Evolutionary conservation across 2,797 vertebrate genomes (phyloP), one percentile per base, ranked within the genome.

Genomic region (Malurus splendens): DNA sequence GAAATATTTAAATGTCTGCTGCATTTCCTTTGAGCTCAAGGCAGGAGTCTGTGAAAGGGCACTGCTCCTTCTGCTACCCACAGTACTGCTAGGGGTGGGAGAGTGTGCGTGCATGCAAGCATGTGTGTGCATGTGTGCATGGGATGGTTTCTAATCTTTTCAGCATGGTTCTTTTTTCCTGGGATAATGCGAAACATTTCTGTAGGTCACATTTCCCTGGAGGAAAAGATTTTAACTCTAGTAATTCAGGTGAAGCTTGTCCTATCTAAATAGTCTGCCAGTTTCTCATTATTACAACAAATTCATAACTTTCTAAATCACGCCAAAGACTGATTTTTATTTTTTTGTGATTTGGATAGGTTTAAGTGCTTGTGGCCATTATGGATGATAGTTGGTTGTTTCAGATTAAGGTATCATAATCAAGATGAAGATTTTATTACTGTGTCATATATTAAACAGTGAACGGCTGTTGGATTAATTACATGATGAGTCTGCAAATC

Each of bases 1-100:
- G 95, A 95, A 96, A 96, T 96, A 93, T 95, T 96, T 96, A 96
- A 96, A 96, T 96, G 96, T 97, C 97, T 97, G 90, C 90, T 90
- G 93, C 93, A 93, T 97, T 97, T 97, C 96, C 96, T 97, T 94
- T 72, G 45, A 94, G 87, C 82, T 68, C 71, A 76, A 87, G 81
- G 61, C 86, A 93, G 79, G 93, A 94, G 76, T 81, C 94, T 93
- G 82, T 47, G 42, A 92, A 95, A 95, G 87, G 83, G 93, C 82
- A 55, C 73, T 78, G 92, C 72, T 88, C 87, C 83, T 79, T 51
- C 68, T 94, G 74, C 87, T 90, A 41, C 92, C 86, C 90, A 19
- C 86, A 60, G 82, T 23, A 55, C 87, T 50, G 32, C 61, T 68
- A 32, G 52, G 82, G 51, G 11, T 89, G 70, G 87, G 89, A 73